phyloP scores from a whole-genome alignment of 2,113 vertebrate species.

The Hemicordylus capensis region DNA sequence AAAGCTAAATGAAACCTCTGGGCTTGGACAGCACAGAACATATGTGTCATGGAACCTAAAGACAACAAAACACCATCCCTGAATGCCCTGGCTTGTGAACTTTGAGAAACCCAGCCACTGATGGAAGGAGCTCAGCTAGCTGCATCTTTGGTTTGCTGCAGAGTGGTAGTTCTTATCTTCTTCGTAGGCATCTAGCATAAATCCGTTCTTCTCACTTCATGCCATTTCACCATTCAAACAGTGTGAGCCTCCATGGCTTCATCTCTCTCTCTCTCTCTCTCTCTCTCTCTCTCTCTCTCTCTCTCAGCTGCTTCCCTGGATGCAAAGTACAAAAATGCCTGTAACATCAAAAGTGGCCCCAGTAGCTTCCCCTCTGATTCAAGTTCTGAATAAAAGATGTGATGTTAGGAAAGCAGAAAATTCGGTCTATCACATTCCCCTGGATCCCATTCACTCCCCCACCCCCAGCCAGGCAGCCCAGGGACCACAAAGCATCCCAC shows the following conservation, averaged over 20 bases:
- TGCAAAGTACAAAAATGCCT: not conserved
- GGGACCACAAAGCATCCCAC: not conserved
- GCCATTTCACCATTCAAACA: not conserved
- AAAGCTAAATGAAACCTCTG: not conserved
- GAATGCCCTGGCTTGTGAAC: not conserved
- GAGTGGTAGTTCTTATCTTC: not conserved
- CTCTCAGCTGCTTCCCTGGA: not conserved
- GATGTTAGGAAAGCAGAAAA: not conserved
- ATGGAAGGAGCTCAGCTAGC: not conserved
- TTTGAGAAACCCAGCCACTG: no score
- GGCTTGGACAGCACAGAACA: not conserved
- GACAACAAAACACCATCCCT: not conserved
- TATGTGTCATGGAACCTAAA: not conserved
- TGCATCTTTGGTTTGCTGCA: not conserved
- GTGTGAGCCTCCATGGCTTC: not conserved
- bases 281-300: no score
- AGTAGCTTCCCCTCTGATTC: not conserved
- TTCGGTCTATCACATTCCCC: not conserved
- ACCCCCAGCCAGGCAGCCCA: not conserved
- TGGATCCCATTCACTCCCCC: slow-evolving; percentile 5
- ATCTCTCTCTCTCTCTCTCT: not conserved
- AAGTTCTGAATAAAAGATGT: not conserved
- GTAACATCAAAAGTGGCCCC: not conserved
- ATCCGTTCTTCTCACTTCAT: not conserved
- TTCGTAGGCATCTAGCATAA: not conserved